A percentile compares a stretch with the other conserved stretches of the same genome.
These are phyloP conservation scores for Dasypolia templi DNA, from an alignment of 2,888 invertebrate species.

Conservation along the genomic window DNA sequence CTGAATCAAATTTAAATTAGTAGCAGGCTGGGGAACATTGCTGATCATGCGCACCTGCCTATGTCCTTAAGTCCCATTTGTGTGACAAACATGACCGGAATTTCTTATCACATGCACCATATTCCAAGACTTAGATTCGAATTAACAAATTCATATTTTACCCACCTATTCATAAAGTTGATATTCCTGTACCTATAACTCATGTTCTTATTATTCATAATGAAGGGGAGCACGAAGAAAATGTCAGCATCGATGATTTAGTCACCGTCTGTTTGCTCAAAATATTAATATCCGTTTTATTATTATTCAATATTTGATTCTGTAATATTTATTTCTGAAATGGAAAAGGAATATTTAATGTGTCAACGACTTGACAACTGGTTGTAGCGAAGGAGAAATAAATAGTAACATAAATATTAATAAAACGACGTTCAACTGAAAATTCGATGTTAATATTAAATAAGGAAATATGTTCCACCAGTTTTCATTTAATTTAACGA, in stretches of 20 bases:
- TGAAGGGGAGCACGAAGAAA: conserved; percentile 46
- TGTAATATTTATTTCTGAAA: conserved; percentile 13
- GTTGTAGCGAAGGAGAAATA: not conserved
- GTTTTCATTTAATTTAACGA: not conserved
- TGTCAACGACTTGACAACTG: not conserved
- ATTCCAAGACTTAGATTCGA: not conserved
- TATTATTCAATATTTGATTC: conserved; percentile 41
- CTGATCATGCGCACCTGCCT: not conserved
- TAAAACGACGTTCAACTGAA: not conserved
- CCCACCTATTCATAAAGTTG: not conserved
- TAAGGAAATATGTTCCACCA: not conserved
- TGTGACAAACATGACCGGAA: not conserved
- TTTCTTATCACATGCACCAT: conserved; percentile 18
- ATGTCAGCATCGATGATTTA: conserved; percentile 48
- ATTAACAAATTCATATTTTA: conserved; percentile 10
- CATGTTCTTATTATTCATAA: conserved; percentile 36
- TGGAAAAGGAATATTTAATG: conserved; percentile 24
- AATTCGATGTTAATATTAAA: not conserved
- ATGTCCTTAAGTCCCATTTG: not conserved
- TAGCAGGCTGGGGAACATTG: not conserved
- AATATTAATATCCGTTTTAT: conserved; percentile 48
- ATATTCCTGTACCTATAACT: conserved; percentile 4
- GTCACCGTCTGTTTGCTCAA: conserved; percentile 16
- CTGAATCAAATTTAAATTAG: not conserved
- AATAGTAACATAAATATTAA: not conserved